phyloP scores from a whole-genome alignment of 2,797 vertebrate species.

The Brachymystax lenok region DNA sequence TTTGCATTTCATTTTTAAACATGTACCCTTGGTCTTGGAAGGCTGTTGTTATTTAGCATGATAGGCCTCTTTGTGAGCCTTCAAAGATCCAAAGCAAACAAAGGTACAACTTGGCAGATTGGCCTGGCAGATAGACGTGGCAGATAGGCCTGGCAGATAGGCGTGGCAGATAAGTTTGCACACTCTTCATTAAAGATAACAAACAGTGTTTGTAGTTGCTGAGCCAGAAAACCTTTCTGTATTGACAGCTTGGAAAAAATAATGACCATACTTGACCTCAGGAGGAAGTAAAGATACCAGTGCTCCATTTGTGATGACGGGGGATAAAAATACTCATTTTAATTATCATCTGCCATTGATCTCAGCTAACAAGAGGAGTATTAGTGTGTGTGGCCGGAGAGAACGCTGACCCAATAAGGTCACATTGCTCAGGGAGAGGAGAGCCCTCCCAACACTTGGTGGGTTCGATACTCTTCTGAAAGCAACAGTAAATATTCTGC shows the following conservation, averaged over 20 bases:
- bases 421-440: slow-evolving; percentile 36
- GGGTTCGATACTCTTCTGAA: background rate
- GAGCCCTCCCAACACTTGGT: background rate
- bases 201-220: background rate
- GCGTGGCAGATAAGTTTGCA: background rate
- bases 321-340: slow-evolving; percentile 18
- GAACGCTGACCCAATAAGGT: slow-evolving; percentile 43
- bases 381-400: slow-evolving; percentile 24
- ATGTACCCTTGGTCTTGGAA: slow-evolving; percentile 40
- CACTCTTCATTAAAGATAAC: slow-evolving; percentile 7
- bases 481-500: background rate
- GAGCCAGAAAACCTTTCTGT: slow-evolving; percentile 13
- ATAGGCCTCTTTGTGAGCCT: slow-evolving; percentile 6
- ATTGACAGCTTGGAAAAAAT: slow-evolving; percentile 5
- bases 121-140: no score
- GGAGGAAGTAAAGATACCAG: background rate
- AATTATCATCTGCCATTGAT: slow-evolving; percentile 30
- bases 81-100: slow-evolving; percentile 3
- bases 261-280: slow-evolving; percentile 3
- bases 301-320: background rate
- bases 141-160: no score
- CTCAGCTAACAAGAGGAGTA: background rate
- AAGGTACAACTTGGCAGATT: background rate
- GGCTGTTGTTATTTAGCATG: slow-evolving; percentile 40
- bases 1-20: slow-evolving; percentile 59